These are phyloP conservation scores for Pocillopora meandrina DNA, from an alignment of 92 coral and sea anemone species.

Conservation along the genomic window DNA sequence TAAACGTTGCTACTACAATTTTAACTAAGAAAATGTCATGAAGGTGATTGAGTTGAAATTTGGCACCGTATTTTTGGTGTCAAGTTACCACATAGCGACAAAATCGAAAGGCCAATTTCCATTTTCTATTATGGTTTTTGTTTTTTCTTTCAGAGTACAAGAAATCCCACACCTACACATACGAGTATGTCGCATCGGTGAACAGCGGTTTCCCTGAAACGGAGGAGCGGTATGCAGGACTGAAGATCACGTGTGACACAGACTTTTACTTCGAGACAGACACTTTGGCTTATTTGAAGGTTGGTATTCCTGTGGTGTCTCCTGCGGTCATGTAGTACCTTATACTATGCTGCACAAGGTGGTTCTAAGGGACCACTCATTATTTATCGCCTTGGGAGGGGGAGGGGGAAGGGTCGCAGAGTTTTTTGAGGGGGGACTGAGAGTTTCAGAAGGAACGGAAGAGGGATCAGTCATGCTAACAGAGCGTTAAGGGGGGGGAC, in stretches of 20 bases:
- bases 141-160: constrained; percentile 20
- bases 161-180: constrained; percentile 22
- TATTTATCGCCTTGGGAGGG: too few species aligned
- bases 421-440: too few species aligned
- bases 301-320: not conserved
- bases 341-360: constrained; percentile 10
- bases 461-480: too few species aligned
- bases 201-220: constrained; percentile 37
- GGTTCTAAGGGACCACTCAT: not conserved
- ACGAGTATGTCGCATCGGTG: constrained; percentile 27
- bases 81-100: too few species aligned
- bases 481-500: too few species aligned
- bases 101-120: not conserved
- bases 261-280: constrained; percentile 11
- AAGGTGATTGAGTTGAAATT: too few species aligned
- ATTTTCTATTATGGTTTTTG: not conserved
- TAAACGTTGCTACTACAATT: too few species aligned
- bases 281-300: constrained; percentile 18
- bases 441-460: too few species aligned
- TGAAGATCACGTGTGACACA: constrained; percentile 29
- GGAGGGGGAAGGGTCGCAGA: too few species aligned
- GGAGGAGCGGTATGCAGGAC: constrained; percentile 26
- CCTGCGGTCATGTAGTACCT: not conserved
- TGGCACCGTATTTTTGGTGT: too few species aligned
- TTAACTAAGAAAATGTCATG: too few species aligned